A percentile compares a stretch with the other conserved stretches of the same genome.
Conservation (phyloP, 1,140 invertebrate species). For the Cydia splendana region DNA sequence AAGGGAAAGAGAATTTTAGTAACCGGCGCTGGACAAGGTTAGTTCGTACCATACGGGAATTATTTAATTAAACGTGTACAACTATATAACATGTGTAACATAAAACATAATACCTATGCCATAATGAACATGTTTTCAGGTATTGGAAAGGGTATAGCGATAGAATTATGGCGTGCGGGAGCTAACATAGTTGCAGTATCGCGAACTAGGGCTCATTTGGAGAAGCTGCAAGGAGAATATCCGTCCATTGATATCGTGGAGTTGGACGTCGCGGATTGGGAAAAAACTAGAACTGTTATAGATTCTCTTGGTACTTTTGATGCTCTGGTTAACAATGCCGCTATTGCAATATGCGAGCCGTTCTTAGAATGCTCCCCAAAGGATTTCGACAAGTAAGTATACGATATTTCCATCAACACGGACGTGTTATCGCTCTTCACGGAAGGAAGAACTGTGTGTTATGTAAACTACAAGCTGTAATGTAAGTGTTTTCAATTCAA, state of each 20-base stretch:
- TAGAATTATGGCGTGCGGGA: slow-evolving; percentile 83
- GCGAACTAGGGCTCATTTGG: slow-evolving; percentile 83
- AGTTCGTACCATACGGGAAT: slow-evolving; percentile 41
- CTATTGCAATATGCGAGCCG: slow-evolving; percentile 66
- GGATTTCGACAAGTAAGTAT: slow-evolving; percentile 65
- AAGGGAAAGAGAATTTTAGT: slow-evolving; percentile 89
- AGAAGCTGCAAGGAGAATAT: slow-evolving; percentile 83
- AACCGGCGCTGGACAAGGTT: slow-evolving; percentile 91
- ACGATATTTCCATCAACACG: background rate
- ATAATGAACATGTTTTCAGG: slow-evolving; percentile 76
- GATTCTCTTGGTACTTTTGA: slow-evolving; percentile 73
- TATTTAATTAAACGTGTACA: slow-evolving; percentile 33
- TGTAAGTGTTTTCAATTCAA: background rate
- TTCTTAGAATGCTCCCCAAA: slow-evolving; percentile 60
- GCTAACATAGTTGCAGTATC: slow-evolving; percentile 89
- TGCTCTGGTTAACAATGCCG: slow-evolving; percentile 74
- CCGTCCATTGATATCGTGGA: slow-evolving; percentile 83
- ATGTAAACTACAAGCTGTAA: background rate
- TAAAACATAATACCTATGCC: slow-evolving; percentile 31
- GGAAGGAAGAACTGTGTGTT: background rate
- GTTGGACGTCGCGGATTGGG: slow-evolving; percentile 89
- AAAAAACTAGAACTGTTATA: slow-evolving; percentile 81
- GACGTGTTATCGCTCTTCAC: background rate
- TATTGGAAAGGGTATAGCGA: slow-evolving; percentile 86
- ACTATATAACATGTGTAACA: slow-evolving; percentile 25